These are phyloP conservation scores for Eulimnadia texana DNA, from an alignment of 1,140 invertebrate genomes.

Conservation along the genomic window DNA sequence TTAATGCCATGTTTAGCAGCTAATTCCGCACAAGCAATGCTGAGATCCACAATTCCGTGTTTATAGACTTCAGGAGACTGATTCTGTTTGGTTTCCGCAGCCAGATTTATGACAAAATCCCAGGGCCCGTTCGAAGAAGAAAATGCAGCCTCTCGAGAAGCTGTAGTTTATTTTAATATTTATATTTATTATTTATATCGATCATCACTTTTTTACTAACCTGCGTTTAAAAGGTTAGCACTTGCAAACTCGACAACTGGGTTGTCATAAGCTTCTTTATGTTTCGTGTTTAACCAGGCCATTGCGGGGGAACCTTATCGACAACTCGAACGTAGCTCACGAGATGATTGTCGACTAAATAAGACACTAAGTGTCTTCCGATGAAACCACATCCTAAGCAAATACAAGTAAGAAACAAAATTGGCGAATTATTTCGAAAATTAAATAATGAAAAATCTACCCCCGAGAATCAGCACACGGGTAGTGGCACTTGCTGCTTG, in stretches of 20 bases:
- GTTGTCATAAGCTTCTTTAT: constrained; percentile 51
- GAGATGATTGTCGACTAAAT: constrained; percentile 60
- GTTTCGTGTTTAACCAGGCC: constrained; percentile 65
- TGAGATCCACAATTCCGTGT: constrained; percentile 73
- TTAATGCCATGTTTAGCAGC: constrained; percentile 45
- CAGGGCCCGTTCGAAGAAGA: constrained; percentile 40
- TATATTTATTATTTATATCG: too few species aligned
- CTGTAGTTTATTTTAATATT: too few species aligned
- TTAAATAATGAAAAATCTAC: neutral
- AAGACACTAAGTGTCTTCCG: constrained; percentile 69
- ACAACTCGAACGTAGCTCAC: constrained; percentile 59
- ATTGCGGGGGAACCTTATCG: constrained; percentile 86
- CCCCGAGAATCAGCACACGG: constrained; percentile 18
- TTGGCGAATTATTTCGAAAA: neutral
- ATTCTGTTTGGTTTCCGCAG: constrained; percentile 72
- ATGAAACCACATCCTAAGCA: constrained; percentile 83
- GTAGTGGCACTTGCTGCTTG: neutral
- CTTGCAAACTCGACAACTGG: constrained; percentile 73
- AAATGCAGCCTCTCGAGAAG: constrained; percentile 60
- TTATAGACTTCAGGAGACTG: constrained; percentile 77
- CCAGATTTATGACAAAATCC: constrained; percentile 74
- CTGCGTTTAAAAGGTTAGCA: constrained; percentile 74
- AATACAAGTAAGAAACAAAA: too few species aligned
- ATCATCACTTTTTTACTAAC: too few species aligned
- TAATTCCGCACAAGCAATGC: constrained; percentile 62